These are phyloP conservation scores for Noctua janthina DNA, from an alignment of 2,888 invertebrate genomes.

Conservation along the genomic window DNA sequence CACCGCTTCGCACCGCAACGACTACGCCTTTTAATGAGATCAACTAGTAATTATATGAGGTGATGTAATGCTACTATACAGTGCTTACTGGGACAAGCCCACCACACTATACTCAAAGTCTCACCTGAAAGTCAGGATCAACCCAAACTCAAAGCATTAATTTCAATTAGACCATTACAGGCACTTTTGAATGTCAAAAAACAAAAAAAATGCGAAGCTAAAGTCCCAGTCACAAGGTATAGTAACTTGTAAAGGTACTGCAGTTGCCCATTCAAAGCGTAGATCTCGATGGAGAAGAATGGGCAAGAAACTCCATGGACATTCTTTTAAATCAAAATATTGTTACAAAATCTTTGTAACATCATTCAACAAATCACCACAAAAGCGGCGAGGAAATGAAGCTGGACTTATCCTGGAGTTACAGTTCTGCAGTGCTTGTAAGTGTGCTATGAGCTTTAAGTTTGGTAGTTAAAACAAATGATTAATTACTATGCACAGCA, in stretches of 20 bases:
- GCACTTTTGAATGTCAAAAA: too few relatives aligned
- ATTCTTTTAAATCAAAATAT: too few relatives aligned
- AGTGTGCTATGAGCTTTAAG: conserved; percentile 66
- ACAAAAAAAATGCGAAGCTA: too few relatives aligned
- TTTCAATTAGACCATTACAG: too few relatives aligned
- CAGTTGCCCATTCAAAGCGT: too few relatives aligned
- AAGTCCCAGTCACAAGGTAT: too few relatives aligned
- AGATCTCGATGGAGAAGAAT: too few relatives aligned
- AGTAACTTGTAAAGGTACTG: too few relatives aligned
- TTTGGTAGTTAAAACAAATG: conserved; percentile 76
- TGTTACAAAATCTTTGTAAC: too few relatives aligned
- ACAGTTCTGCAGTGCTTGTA: background rate
- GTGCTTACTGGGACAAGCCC: background rate
- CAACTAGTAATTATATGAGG: background rate
- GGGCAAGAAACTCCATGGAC: too few relatives aligned
- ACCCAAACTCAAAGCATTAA: background rate
- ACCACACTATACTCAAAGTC: background rate
- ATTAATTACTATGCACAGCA: conserved; percentile 77
- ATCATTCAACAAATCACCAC: background rate
- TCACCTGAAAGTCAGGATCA: background rate
- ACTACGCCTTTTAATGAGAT: background rate
- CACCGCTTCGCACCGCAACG: background rate
- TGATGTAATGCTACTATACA: background rate
- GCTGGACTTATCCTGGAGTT: too few relatives aligned
- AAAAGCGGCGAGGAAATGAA: background rate